These are phyloP conservation scores for Porites australiensis DNA, from an alignment of 64 coral and sea anemone genomes.

Conservation along the genomic window DNA sequence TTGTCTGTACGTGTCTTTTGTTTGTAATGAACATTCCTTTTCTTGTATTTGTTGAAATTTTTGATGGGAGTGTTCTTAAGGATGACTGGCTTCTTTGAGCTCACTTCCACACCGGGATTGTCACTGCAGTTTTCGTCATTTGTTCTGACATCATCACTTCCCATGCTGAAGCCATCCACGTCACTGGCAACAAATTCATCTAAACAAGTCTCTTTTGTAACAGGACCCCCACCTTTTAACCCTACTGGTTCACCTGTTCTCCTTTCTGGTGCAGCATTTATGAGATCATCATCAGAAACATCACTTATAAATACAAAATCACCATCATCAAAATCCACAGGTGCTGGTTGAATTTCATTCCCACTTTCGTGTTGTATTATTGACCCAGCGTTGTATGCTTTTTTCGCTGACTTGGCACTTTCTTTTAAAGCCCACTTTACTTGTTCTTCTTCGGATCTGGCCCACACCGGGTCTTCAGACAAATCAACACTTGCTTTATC, in stretches of 20 bases:
- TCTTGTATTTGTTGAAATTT: neutral
- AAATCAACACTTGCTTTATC: too few relatives aligned
- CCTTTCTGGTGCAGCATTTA: neutral
- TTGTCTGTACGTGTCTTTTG: neutral
- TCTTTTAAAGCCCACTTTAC: constrained; percentile 64
- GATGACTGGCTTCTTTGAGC: neutral
- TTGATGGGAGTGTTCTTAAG: constrained; percentile 15
- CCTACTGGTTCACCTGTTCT: neutral
- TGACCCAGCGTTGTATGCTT: neutral
- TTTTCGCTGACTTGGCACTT: constrained; percentile 42
- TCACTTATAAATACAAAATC: neutral
- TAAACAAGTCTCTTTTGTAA: neutral
- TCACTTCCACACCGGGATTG: neutral
- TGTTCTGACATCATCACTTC: neutral
- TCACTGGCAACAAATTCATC: neutral
- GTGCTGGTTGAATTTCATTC: neutral
- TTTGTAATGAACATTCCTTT: neutral
- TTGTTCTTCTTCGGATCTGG: constrained; percentile 49
- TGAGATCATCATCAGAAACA: neutral
- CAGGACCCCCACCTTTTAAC: constrained; percentile 23
- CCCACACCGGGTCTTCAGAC: constrained; percentile 6
- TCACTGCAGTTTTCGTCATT: neutral
- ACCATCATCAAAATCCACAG: neutral
- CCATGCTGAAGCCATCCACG: neutral
- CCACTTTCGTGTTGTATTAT: neutral